A percentile compares a stretch with the other conserved stretches of the same genome.
These are phyloP conservation scores for Hylaeus anthracinus DNA, from an alignment of 1,140 invertebrate genomes.

Conservation along the genomic window DNA sequence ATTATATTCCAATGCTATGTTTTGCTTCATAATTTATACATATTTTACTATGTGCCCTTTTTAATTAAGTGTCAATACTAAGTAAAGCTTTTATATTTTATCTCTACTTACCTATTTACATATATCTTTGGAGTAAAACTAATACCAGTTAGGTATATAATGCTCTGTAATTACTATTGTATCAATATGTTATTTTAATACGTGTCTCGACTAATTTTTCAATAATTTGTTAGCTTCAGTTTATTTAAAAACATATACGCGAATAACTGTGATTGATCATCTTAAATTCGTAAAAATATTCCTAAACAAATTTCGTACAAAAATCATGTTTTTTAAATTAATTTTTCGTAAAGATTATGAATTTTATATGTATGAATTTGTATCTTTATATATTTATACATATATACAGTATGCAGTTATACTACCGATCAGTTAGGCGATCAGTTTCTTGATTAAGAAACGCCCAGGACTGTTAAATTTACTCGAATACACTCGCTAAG, in stretches of 20 bases:
- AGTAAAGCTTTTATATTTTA: constrained; percentile 47
- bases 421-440: not conserved
- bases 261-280: constrained; percentile 52
- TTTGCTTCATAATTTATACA: constrained; percentile 53
- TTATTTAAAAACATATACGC: constrained; percentile 25
- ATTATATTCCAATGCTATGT: constrained; percentile 32
- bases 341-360: constrained; percentile 5
- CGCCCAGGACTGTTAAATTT: not conserved
- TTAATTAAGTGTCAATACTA: constrained; percentile 38
- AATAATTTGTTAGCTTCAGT: constrained; percentile 38
- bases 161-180: constrained; percentile 45
- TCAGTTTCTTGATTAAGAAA: constrained; percentile 14
- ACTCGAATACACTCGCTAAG: constrained; percentile 25
- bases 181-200: constrained; percentile 24
- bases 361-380: constrained; percentile 38
- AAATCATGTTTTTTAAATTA: not conserved
- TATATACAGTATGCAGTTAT: constrained; percentile 14
- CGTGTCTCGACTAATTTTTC: constrained; percentile 43
- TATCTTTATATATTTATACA: constrained; percentile 42
- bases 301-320: constrained; percentile 4
- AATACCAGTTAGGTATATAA: constrained; percentile 35
- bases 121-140: constrained; percentile 23
- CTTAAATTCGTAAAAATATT: constrained; percentile 11
- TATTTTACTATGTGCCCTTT: constrained; percentile 37
- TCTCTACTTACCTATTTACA: constrained; percentile 32